Base-by-base conservation (phyloP, 2,797 vertebrate genomes). In the Sebastes minor region DNA sequence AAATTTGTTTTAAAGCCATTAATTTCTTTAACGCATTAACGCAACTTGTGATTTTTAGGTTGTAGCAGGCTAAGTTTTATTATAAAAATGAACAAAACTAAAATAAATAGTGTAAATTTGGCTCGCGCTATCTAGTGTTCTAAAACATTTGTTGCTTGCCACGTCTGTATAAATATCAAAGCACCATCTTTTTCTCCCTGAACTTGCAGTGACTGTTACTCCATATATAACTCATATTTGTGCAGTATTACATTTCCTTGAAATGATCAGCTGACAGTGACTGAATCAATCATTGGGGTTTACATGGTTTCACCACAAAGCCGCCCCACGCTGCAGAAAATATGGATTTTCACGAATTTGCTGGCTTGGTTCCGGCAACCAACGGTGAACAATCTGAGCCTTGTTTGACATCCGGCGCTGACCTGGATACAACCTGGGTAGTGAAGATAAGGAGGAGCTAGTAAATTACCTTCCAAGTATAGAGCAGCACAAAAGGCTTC, bases 391-490 rank as follows among this genome's bases (percentile, higher is more conserved):
- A 72, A 71, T 70, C 22, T 53, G 38, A 23, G 53, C 60, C 32
- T 60, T 52, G 55, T 76, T 60, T 82, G 73, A 57, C 72, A 66
- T n/a, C 27, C 18, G 18, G 11, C 53, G 16, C 60, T 71, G 73
- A 85, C 67, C 70, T 63, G 49, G 32, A 57, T 25, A 63, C 64
- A 83, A 67, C 76, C 67, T 76, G 84, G 12, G 22, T 12, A 56
- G 14, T 6, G 79, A 56, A 79, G 79, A 87, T 81, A 49, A 49
- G 46, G 79, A 89, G 74, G 16, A 70, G 65, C 32, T 72, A 56
- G 60, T 55, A 71, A 73, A 83, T 86, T 56, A 76, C 38, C 35
- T 77, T 77, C 68, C 53, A 49, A 68, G 61, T 59, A 28, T 8
- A 71, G 42, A 73, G 27, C 4, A 56, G 23, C 7, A 77, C 56